Percentiles rank a stretch among this genome's conserved stretches.
Evolutionary conservation across 2,888 invertebrate species (phyloP).

Genomic region (Troides aeacus): DNA sequence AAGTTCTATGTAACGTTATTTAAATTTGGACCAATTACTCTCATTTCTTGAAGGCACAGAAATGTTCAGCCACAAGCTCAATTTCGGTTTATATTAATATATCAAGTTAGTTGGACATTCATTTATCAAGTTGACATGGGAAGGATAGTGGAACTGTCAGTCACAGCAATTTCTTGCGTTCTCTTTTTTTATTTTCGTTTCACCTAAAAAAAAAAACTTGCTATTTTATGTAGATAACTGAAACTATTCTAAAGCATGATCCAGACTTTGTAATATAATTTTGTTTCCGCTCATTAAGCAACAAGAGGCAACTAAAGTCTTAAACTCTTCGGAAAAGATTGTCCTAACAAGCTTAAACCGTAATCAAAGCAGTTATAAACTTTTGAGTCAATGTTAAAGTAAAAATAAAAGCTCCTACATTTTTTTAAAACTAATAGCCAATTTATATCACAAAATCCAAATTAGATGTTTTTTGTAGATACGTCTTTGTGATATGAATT

Average conservation of each 20-base stretch:
- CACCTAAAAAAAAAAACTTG: not conserved
- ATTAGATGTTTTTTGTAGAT: too few species aligned
- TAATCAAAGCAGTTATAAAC: too few species aligned
- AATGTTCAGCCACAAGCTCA: not conserved
- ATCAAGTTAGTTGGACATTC: constrained; percentile 20
- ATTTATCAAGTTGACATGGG: constrained; percentile 20
- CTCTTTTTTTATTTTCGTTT: not conserved
- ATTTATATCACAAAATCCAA: too few species aligned
- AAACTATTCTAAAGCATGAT: not conserved
- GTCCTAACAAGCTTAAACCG: too few species aligned
- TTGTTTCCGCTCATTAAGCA: not conserved
- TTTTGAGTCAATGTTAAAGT: too few species aligned
- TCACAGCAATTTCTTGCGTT: constrained; percentile 6
- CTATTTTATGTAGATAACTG: not conserved
- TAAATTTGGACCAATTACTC: not conserved
- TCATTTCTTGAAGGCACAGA: not conserved
- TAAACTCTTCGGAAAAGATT: too few species aligned
- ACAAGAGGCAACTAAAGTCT: not conserved
- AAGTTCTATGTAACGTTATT: not conserved
- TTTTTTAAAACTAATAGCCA: too few species aligned
- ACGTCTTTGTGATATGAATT: too few species aligned
- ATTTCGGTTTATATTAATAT: constrained; percentile 18
- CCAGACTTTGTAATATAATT: too few species aligned
- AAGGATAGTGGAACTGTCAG: constrained; percentile 12
- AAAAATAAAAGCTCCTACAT: too few species aligned